A percentile compares a stretch with the other conserved stretches of the same genome.
Conservation (phyloP, 35 echinoderm and acorn worm species). For the Anneissia japonica region DNA sequence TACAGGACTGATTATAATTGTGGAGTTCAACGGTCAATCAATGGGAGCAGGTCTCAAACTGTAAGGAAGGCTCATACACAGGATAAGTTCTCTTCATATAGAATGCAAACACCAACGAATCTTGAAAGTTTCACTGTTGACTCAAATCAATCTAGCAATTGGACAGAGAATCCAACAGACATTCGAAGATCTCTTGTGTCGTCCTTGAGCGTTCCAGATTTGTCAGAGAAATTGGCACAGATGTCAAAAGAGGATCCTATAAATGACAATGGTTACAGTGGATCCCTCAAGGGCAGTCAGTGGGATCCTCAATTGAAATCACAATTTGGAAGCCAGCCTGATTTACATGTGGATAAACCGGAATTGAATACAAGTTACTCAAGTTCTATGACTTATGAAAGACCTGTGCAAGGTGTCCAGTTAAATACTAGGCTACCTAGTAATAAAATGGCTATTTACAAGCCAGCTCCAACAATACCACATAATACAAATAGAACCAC, state of each 20-base stretch:
- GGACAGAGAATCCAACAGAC: background rate
- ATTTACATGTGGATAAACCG: background rate
- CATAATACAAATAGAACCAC: background rate
- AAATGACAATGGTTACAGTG: background rate
- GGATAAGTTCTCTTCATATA: no score
- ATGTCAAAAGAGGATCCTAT: background rate
- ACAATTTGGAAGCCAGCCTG: background rate
- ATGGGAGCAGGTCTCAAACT: no score
- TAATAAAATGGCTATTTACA: conserved; percentile 12
- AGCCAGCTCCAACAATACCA: background rate
- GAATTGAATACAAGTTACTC: background rate
- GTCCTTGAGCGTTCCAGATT: background rate
- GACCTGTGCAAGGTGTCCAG: background rate
- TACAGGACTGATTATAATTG: no score
- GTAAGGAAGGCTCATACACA: no score
- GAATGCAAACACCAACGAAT: background rate
- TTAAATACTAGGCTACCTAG: conserved; percentile 1
- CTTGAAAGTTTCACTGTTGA: background rate
- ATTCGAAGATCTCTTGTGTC: background rate
- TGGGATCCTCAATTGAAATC: background rate
- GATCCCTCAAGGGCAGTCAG: background rate
- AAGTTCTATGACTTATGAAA: background rate
- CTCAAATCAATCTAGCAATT: background rate
- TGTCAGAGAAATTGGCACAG: background rate
- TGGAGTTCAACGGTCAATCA: no score